Evolutionary conservation across 2,797 vertebrate species (phyloP).

Genomic region (Tapirus indicus): DNA sequence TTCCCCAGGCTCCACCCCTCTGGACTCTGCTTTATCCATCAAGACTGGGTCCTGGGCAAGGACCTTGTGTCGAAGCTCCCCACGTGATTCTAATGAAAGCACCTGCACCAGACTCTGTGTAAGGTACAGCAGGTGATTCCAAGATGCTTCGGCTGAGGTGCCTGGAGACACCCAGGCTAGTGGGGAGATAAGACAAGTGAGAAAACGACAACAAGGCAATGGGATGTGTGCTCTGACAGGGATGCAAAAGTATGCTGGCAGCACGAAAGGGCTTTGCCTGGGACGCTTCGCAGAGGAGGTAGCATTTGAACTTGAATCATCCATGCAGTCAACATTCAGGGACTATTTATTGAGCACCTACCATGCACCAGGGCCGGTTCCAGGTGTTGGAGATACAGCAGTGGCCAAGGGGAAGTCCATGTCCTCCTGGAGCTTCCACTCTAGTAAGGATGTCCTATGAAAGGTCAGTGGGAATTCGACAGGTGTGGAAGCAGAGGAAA

Average conservation of each 20-base stretch:
- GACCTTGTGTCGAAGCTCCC: neutral
- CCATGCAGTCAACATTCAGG: neutral
- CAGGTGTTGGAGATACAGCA: neutral
- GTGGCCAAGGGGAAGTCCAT: neutral
- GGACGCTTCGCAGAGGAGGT: neutral
- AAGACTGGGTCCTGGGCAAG: neutral
- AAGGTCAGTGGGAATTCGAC: neutral
- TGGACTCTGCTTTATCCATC: neutral
- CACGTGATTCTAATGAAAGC: neutral
- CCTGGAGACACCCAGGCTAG: neutral
- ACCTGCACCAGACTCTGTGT: neutral
- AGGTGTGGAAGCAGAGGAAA: neutral
- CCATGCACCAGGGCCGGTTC: neutral
- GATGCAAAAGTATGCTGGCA: neutral
- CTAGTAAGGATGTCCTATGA: neutral
- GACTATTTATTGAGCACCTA: neutral
- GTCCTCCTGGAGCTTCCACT: neutral
- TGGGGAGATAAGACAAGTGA: neutral
- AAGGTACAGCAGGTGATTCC: neutral
- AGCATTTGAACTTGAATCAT: neutral
- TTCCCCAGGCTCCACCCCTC: neutral
- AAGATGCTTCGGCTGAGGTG: neutral
- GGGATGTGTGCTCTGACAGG: neutral
- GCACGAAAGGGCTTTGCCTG: neutral
- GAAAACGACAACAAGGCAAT: neutral